Evolutionary conservation across 2,888 invertebrate species (phyloP).

Genomic region (Altica lythri): DNA sequence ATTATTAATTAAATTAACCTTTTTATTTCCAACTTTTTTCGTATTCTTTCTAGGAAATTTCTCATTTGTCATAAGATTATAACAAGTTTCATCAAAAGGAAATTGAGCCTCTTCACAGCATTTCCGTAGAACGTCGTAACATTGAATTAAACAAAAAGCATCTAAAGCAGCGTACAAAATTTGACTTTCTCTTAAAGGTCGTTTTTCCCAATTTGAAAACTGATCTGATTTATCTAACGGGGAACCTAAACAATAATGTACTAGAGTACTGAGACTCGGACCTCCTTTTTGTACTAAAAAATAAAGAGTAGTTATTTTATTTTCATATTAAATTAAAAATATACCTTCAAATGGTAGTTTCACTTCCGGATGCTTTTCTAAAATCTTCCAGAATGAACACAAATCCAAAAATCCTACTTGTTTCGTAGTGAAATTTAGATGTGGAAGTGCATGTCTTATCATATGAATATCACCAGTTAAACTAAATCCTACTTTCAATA

Average conservation of each 20-base stretch:
- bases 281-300: constrained; percentile 58
- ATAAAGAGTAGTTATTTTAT: not conserved
- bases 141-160: constrained; percentile 77
- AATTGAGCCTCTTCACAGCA: constrained; percentile 60
- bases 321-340: constrained; percentile 2
- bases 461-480: constrained; percentile 64
- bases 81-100: constrained; percentile 68
- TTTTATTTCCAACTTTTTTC: constrained; percentile 54
- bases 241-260: constrained; percentile 75
- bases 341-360: constrained; percentile 62
- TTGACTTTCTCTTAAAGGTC: constrained; percentile 79
- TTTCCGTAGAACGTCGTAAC: constrained; percentile 69
- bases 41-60: constrained; percentile 55
- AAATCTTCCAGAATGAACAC: constrained; percentile 63
- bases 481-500: constrained; percentile 75
- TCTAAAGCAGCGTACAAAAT: constrained; percentile 85
- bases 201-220: constrained; percentile 87
- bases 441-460: constrained; percentile 64
- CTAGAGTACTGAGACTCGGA: constrained; percentile 74
- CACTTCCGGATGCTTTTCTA: constrained; percentile 60
- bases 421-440: constrained; percentile 58
- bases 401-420: constrained; percentile 65
- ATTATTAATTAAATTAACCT: constrained; percentile 32
- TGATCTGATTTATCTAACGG: constrained; percentile 86
- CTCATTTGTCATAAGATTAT: constrained; percentile 63